These are phyloP conservation scores for Karalla daura DNA, from an alignment of 2,797 vertebrate species.

Conservation along the genomic window DNA sequence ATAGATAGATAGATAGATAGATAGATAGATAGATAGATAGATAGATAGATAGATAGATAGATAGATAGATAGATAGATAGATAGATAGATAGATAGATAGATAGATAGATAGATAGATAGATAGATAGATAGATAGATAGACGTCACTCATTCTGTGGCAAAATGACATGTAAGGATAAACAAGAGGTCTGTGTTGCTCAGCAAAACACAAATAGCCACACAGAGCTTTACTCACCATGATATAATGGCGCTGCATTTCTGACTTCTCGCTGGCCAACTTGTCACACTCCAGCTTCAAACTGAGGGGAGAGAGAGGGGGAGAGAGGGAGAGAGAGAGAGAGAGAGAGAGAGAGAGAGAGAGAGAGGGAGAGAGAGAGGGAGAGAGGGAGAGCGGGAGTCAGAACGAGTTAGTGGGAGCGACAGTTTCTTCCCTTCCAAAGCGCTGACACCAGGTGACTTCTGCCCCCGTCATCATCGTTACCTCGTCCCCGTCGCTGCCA, in stretches of 20 bases:
- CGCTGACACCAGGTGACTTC: constrained; percentile 63
- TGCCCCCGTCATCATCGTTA: constrained; percentile 66
- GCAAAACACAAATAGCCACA: constrained; percentile 10
- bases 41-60: no score
- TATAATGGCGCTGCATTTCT: constrained; percentile 98
- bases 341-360: constrained; percentile 55
- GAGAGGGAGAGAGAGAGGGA: constrained; percentile 60
- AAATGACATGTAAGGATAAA: not conserved
- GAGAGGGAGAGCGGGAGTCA: constrained; percentile 49
- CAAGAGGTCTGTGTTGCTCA: not conserved
- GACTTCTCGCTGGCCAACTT: constrained; percentile 98
- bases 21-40: no score
- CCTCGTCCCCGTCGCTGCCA: no score
- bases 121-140: no score
- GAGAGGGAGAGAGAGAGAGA: constrained; percentile 45
- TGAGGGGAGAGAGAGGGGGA: constrained; percentile 68
- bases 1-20: no score
- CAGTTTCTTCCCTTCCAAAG: constrained; percentile 50
- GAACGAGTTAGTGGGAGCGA: constrained; percentile 51
- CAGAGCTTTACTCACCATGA: constrained; percentile 88
- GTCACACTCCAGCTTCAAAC: constrained; percentile 97
- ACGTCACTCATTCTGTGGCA: not conserved
- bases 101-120: no score
- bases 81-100: no score
- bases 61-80: no score